These are phyloP conservation scores for Candidula unifasciata DNA, from an alignment of 2,888 invertebrate species.

Conservation along the genomic window DNA sequence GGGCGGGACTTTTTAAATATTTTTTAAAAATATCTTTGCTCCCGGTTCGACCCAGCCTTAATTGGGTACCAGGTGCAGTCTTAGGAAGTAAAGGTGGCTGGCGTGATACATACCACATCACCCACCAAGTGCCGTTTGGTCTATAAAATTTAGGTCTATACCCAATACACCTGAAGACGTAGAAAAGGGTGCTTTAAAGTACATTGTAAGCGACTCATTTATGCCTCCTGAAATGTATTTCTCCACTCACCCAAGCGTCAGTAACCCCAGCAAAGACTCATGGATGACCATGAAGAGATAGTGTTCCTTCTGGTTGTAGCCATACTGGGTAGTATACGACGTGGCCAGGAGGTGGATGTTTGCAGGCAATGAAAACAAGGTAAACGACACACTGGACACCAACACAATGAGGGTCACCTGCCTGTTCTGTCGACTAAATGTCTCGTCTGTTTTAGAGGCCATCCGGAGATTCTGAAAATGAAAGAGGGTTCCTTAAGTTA, in stretches of 20 bases:
- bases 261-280: constrained; percentile 22
- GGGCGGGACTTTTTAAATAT: too few relatives aligned
- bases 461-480: background rate
- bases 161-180: too few relatives aligned
- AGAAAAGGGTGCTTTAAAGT: too few relatives aligned
- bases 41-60: too few relatives aligned
- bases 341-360: constrained; percentile 43
- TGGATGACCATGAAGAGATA: constrained; percentile 35
- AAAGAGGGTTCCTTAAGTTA: background rate
- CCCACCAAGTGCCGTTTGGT: too few relatives aligned
- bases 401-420: constrained; percentile 20
- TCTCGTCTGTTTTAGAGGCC: background rate
- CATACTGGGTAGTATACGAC: constrained; percentile 44
- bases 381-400: constrained; percentile 42
- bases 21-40: too few relatives aligned
- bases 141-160: too few relatives aligned
- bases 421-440: background rate
- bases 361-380: constrained; percentile 37
- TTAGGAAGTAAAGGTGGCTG: too few relatives aligned
- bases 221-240: background rate
- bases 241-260: constrained; percentile 8
- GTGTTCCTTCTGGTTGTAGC: constrained; percentile 19
- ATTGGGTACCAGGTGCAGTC: too few relatives aligned
- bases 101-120: too few relatives aligned
- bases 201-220: background rate